Evolutionary conservation across 2,797 vertebrate genomes (phyloP), one percentile per base, ranked within the genome.

Genomic region (Enteromius afrohamiltoni): DNA sequence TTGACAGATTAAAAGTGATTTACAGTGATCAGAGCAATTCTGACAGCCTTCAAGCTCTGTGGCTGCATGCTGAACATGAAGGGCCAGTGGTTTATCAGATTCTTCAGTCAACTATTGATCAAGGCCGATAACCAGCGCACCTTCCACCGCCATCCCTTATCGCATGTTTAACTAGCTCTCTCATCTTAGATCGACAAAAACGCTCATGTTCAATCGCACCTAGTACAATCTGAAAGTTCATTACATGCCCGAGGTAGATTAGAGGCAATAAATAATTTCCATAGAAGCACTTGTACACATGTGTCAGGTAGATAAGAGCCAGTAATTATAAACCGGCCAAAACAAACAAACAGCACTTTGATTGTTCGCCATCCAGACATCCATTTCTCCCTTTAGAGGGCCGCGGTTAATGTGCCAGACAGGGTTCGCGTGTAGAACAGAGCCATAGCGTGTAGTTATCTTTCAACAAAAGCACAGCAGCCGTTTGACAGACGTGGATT

Each of bases 321-420:
- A 31, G 67, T 47, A 83, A 78, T 83, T 83, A 83, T 78, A 29
- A 83, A 51, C 26, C 9, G 0, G 82, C 74, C 74, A 77, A 83
- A 83, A 19, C 65, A 77, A 83, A 77, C 75, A 70, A 77, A 83
- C 82, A 77, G 49, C 75, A 71, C 45, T 49, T 78, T 78, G 53
- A 83, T 83, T 78, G 82, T 83, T 83, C 75, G 62, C 67, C 21
- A 6, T 78, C 82, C 82, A 83, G 65, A 70, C 74, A 78, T 78
- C 40, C 9, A 26, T 60, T 78, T 62, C 21, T 77, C 42, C 74
- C 65, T 62, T 60, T 78, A 70, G 74, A 64, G 53, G 60, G 65
- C 51, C 7, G 10, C 17, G 14, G 19, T 64, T 70, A 62, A 45
- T 37, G 29, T 19, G 53, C 65, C 47, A 68, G 71, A 23, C 31